Base-by-base conservation (phyloP, 2,888 invertebrate genomes). In the Dolomedes plantarius region DNA sequence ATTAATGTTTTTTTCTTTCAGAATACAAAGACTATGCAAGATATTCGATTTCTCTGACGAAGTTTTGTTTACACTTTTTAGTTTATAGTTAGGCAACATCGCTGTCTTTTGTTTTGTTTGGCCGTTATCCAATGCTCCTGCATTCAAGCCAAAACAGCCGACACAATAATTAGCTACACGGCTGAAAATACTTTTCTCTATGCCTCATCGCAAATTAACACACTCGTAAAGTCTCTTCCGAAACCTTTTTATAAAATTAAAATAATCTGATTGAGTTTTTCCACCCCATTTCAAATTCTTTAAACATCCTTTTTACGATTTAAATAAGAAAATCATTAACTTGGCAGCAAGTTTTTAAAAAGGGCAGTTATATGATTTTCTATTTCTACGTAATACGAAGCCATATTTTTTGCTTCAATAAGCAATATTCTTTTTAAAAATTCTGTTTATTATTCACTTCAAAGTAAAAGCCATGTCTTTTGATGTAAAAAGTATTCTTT, bases 191-290 rank as follows among this genome's bases (percentile, higher is more conserved):
- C 46, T 46, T 16, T n/a, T 46, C 46, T 46, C 46, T 46, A 46
- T 46, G 46, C 46, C 11, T 46, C 46, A 46, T 46, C 46, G 46
- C 46, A 46, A 46, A 46, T 46, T 46, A 46, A 46, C 46, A 46
- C 46, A 46, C 46, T 46, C n/a, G 2, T 46, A 16, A 11, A 9
- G 46, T 7, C 16, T 46, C 2, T 11, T 46, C 46, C 16, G 9
- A 9, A n/a, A 5, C 46, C 36, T 7, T 36, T 36, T 36, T 36
- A n/a, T 16, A 11, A 46, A 46, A 6, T 46, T 6, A 46, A 46
- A 46, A 46, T 46, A 46, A 11, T 16, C 16, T n/a, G 46, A 46
- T 46, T 16, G n/a, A 46, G 9, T 9, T 46, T 16, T 46, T 46
- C 7, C 46, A 46, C 2, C 16, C 11, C 13, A 11, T 36, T 36